phyloP scores from a whole-genome alignment of 1,140 invertebrate genomes.

The Ips nitidus region DNA sequence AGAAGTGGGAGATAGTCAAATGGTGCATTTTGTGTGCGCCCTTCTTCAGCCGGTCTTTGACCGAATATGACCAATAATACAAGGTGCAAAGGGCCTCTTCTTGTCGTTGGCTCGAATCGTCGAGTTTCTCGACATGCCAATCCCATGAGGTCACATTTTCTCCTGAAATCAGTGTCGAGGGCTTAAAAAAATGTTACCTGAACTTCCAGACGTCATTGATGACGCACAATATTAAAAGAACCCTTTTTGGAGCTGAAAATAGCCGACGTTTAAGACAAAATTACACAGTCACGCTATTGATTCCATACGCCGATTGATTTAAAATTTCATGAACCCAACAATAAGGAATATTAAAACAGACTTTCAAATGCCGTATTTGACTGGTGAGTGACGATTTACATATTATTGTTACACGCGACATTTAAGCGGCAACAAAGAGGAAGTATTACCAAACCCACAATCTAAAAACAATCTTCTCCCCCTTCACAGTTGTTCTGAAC shows the following conservation, averaged over 20 bases:
- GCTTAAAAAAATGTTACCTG: not conserved
- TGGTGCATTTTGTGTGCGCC: not conserved
- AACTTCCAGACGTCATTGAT: not conserved
- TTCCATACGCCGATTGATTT: not conserved
- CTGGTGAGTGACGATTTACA: not conserved
- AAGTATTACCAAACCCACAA: not conserved
- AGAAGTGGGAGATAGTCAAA: not conserved
- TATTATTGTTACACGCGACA: not conserved
- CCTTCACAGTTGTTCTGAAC: not conserved
- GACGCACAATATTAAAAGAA: not conserved
- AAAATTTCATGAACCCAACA: conserved; percentile 9
- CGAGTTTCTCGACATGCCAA: conserved; percentile 3
- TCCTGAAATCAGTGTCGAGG: not conserved
- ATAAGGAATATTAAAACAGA: conserved; percentile 15
- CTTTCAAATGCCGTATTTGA: conserved; percentile 18
- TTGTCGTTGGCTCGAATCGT: not conserved
- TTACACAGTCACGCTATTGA: conserved; percentile 2
- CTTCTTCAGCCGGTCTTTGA: conserved; percentile 15
- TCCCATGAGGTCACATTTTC: conserved; percentile 3
- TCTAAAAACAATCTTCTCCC: not conserved
- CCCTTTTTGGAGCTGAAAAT: not conserved
- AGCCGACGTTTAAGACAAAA: not conserved
- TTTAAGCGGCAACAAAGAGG: not conserved
- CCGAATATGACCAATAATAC: conserved; percentile 14
- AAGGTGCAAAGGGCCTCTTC: conserved; percentile 18